Evolutionary conservation across 2,797 vertebrate species (phyloP).

Genomic region (Myotis myotis): DNA sequence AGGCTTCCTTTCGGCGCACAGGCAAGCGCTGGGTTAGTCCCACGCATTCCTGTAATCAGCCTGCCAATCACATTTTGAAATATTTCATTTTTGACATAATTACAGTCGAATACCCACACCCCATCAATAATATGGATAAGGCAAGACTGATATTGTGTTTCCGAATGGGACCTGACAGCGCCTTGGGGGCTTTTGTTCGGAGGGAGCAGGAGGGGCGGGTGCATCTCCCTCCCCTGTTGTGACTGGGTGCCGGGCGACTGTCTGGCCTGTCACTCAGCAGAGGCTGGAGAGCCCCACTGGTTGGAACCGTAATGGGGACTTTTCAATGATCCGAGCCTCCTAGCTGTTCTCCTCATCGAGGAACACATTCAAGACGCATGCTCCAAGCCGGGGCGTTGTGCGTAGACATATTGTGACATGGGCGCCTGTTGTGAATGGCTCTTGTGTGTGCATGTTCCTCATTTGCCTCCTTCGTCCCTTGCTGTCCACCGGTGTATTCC

Average conservation of each 20-base stretch:
- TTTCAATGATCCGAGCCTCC: conserved; percentile 26
- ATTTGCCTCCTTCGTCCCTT: conserved; percentile 43
- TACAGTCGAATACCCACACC: conserved; percentile 81
- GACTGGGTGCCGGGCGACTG: background rate
- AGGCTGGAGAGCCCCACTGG: background rate
- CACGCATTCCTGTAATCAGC: conserved; percentile 84
- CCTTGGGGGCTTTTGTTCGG: conserved; percentile 63
- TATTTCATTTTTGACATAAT: conserved; percentile 85
- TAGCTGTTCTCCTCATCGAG: background rate
- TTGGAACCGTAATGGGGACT: background rate
- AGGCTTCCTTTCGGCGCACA: conserved; percentile 73
- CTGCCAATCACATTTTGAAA: conserved; percentile 85
- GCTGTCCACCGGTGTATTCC: background rate
- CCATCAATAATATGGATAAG: conserved; percentile 79
- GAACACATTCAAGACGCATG: background rate
- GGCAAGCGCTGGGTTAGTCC: conserved; percentile 82
- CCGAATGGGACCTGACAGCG: conserved; percentile 80
- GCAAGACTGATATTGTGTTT: conserved; percentile 82
- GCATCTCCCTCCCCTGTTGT: background rate
- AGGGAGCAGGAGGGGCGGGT: conserved; percentile 69
- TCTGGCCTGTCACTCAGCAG: conserved; percentile 45
- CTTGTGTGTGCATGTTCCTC: conserved; percentile 39
- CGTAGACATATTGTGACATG: background rate
- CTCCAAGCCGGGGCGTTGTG: conserved; percentile 29
- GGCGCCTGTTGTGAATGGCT: background rate